phyloP scores from a whole-genome alignment of 1,140 invertebrate genomes.

The Formica exsecta region DNA sequence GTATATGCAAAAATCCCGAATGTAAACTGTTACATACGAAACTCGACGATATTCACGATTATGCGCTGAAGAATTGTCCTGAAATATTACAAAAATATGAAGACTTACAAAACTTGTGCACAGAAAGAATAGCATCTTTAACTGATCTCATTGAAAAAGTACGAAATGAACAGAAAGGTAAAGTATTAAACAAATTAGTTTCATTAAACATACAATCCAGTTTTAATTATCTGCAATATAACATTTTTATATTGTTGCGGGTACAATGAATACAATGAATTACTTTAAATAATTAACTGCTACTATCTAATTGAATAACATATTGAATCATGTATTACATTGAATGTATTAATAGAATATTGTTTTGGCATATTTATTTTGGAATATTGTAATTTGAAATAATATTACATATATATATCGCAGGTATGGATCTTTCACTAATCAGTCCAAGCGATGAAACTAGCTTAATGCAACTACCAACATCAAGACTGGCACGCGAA shows the following conservation, averaged over 20 bases:
- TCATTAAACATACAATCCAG: not conserved
- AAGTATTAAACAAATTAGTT: conserved; percentile 44
- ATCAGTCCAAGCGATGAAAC: conserved; percentile 73
- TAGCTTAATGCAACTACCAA: conserved; percentile 76
- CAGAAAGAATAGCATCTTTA: conserved; percentile 82
- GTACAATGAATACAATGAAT: not conserved
- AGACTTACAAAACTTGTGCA: conserved; percentile 80
- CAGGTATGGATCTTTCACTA: conserved; percentile 72
- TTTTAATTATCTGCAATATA: not conserved
- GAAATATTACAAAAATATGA: conserved; percentile 80
- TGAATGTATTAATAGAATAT: conserved; percentile 7
- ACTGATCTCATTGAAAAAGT: conserved; percentile 80
- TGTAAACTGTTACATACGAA: conserved; percentile 78
- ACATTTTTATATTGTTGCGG: conserved; percentile 30
- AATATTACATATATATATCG: conserved; percentile 16
- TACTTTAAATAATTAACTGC: conserved; percentile 11
- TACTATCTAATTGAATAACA: conserved; percentile 13
- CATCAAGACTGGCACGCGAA: conserved; percentile 36
- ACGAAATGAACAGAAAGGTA: conserved; percentile 81
- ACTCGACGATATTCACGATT: conserved; percentile 66
- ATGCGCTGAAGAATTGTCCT: conserved; percentile 75
- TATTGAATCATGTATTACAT: not conserved
- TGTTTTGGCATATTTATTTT: not conserved
- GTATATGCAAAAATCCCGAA: conserved; percentile 78
- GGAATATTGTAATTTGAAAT: not conserved